These are phyloP conservation scores for Didymodactylos carnosus DNA, from an alignment of 2,888 invertebrate species.

Conservation along the genomic window DNA sequence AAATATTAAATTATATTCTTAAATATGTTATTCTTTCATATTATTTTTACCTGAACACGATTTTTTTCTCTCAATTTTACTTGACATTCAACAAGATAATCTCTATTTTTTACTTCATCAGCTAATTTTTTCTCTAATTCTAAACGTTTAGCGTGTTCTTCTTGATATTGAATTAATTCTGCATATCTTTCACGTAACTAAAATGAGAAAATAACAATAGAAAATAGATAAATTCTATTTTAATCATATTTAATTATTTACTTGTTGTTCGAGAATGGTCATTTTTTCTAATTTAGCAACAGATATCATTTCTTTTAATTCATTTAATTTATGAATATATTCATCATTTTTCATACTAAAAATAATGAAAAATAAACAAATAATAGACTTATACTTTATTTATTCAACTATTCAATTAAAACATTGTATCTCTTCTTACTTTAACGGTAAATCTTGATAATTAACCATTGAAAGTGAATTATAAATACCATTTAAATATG, in stretches of 20 bases:
- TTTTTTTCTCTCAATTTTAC: constrained; percentile 10
- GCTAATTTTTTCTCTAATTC: constrained; percentile 5
- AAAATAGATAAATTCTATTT: not conserved
- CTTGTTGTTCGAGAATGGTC: constrained; percentile 3
- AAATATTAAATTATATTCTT: not conserved
- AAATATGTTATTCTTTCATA: not conserved
- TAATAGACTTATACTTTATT: too few relatives aligned
- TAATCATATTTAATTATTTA: not conserved
- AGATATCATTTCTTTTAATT: constrained; percentile 1
- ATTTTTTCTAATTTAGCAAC: constrained; percentile 7
- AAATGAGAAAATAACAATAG: not conserved
- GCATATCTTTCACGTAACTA: constrained; percentile 5
- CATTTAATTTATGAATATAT: constrained; percentile 1
- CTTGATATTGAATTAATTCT: constrained; percentile 1
- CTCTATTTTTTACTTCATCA: not conserved
- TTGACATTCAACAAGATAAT: not conserved
- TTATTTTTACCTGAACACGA: constrained; percentile 3
- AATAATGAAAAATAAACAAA: too few relatives aligned
- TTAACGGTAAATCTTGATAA: too few relatives aligned
- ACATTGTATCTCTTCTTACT: too few relatives aligned
- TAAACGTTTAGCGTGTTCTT: constrained; percentile 3
- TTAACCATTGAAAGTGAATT: too few relatives aligned
- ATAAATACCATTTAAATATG: too few relatives aligned
- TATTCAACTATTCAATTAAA: too few relatives aligned
- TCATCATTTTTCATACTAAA: not conserved